phyloP scores from a whole-genome alignment of 2,797 vertebrate genomes.

The Mormyrus hasselquistii region DNA sequence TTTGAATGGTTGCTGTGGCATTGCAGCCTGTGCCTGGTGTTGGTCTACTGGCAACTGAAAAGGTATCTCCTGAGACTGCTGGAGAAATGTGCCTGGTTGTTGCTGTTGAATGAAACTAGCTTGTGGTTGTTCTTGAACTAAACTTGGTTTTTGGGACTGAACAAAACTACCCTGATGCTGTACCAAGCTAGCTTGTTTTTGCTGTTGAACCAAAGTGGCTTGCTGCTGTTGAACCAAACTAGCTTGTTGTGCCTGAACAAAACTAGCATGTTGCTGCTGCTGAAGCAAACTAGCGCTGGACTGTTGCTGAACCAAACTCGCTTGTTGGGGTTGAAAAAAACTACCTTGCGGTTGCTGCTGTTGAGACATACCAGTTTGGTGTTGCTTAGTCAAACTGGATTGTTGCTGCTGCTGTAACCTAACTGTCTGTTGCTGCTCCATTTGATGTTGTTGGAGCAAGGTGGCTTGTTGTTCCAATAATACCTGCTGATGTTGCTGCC shows the following conservation, averaged over 20 bases:
- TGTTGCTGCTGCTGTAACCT: conserved; percentile 26
- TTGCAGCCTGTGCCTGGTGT: conserved; percentile 45
- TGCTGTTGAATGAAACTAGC: conserved; percentile 46
- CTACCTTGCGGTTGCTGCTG: background rate
- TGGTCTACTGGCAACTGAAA: conserved; percentile 48
- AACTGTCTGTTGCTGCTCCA: conserved; percentile 22
- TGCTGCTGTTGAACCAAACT: conserved; percentile 35
- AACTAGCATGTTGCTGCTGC: conserved; percentile 40
- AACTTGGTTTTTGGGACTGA: conserved; percentile 20
- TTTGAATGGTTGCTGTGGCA: conserved; percentile 43
- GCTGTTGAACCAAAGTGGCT: conserved; percentile 20
- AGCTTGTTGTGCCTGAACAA: conserved; percentile 12
- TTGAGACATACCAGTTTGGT: background rate
- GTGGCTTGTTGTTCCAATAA: conserved; percentile 18
- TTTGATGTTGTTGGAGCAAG: conserved; percentile 25
- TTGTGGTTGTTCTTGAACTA: conserved; percentile 36
- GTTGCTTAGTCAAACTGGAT: conserved; percentile 49
- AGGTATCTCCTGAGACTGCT: conserved; percentile 34
- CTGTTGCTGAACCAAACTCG: background rate
- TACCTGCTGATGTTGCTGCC: conserved; percentile 48
- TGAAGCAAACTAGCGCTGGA: conserved; percentile 55
- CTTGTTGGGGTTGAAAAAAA: conserved; percentile 13
- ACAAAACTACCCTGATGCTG: conserved; percentile 30
- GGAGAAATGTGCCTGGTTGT: conserved; percentile 41
- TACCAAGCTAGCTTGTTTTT: conserved; percentile 43